Conservation (phyloP, 2,797 vertebrate genomes). For the Dryobates pubescens region DNA sequence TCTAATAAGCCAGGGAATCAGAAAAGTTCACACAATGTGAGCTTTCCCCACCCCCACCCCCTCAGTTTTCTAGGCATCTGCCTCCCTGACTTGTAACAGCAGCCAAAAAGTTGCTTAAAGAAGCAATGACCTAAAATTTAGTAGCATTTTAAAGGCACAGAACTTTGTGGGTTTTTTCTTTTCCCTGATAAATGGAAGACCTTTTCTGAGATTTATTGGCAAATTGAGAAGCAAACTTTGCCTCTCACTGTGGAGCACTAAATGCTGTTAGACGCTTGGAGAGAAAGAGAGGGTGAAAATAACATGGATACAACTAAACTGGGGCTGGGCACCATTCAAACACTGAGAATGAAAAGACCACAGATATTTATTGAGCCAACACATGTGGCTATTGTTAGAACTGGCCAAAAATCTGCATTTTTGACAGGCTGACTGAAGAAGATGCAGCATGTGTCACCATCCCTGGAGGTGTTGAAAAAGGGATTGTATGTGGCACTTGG, state of each 20-base stretch:
- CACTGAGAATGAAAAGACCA: background rate
- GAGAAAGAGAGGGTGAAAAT: background rate
- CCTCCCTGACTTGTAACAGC: background rate
- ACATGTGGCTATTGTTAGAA: background rate
- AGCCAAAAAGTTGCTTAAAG: background rate
- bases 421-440: background rate
- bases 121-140: background rate
- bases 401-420: background rate
- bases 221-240: conserved; percentile 1
- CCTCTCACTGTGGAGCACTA: background rate
- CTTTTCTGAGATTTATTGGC: background rate
- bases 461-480: too few species aligned
- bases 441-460: background rate
- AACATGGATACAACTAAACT: background rate
- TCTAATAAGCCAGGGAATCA: background rate
- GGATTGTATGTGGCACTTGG: too few species aligned
- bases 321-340: background rate
- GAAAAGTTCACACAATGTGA: background rate
- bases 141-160: background rate
- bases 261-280: background rate
- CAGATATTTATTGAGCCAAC: background rate
- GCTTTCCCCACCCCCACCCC: background rate
- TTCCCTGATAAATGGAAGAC: background rate
- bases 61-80: background rate
- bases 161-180: background rate